A percentile compares a stretch with the other conserved stretches of the same genome.
phyloP scores from a whole-genome alignment of 2,113 vertebrate species.

The Gadus macrocephalus region DNA sequence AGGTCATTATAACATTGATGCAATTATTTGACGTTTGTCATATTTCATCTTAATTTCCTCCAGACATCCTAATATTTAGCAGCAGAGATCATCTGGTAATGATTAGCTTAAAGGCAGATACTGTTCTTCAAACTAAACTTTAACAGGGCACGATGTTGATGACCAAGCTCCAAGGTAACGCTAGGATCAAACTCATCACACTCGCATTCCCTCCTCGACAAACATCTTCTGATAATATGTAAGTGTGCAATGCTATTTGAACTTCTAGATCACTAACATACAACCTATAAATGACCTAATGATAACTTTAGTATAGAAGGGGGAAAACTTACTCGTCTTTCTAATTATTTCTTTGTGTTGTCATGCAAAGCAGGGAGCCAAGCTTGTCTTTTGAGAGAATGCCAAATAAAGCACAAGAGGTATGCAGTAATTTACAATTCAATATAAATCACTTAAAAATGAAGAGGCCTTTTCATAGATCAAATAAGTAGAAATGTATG shows the following conservation, averaged over 20 bases:
- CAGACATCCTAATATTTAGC: no score
- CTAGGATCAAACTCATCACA: constrained; percentile 8
- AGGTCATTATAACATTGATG: neutral
- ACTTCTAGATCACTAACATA: neutral
- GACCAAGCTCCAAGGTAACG: constrained; percentile 62
- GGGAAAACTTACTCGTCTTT: neutral
- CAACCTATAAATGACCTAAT: neutral
- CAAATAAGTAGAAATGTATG: neutral
- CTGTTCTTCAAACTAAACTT: constrained; percentile 53
- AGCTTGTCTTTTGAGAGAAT: constrained; percentile 54
- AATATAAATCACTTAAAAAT: neutral
- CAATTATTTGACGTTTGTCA: neutral
- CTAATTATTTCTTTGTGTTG: neutral
- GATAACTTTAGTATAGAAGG: neutral
- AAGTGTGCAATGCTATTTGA: neutral
- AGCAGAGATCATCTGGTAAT: neutral
- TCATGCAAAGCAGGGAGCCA: neutral
- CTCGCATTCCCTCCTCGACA: neutral
- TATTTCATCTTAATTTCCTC: no score
- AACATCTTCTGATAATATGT: neutral
- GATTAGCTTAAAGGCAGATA: neutral
- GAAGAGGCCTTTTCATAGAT: neutral
- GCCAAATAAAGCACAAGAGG: constrained; percentile 77
- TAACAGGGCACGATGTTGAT: constrained; percentile 64
- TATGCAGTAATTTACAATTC: constrained; percentile 38